A percentile compares a stretch with the other conserved stretches of the same genome.
phyloP scores from a whole-genome alignment of 2,888 invertebrate species.

The Thera obeliscata region DNA sequence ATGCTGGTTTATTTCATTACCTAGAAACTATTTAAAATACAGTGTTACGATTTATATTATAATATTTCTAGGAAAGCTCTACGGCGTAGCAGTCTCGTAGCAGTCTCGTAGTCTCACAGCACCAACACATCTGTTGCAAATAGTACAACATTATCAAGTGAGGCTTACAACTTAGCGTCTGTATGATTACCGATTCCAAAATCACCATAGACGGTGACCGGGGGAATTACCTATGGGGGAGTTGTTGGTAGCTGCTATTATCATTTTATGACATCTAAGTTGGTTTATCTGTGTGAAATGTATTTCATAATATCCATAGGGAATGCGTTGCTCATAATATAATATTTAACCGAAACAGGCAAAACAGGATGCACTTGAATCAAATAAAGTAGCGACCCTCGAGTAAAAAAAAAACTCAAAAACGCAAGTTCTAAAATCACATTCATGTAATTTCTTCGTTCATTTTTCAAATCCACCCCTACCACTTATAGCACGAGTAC shows the following conservation, averaged over 20 bases:
- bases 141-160: not conserved
- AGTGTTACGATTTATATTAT: not conserved
- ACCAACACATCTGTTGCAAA: not conserved
- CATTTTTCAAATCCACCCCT: not conserved
- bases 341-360: too few relatives aligned
- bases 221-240: not conserved
- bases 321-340: too few relatives aligned
- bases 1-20: too few relatives aligned
- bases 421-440: not conserved
- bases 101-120: conserved; percentile 4
- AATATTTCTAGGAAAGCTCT: conserved; percentile 31
- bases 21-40: too few relatives aligned
- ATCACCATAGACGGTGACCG: not conserved
- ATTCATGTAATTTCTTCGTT: conserved; percentile 3
- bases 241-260: not conserved
- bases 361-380: too few relatives aligned
- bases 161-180: not conserved
- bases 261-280: not conserved
- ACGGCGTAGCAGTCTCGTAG: conserved; percentile 30
- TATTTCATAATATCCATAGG: too few relatives aligned
- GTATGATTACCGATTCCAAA: not conserved
- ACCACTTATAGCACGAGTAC: not conserved
- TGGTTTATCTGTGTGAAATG: not conserved
- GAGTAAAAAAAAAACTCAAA: not conserved
- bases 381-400: not conserved